These are phyloP conservation scores for Dascyllus trimaculatus DNA, from an alignment of 2,113 vertebrate genomes.

Conservation along the genomic window DNA sequence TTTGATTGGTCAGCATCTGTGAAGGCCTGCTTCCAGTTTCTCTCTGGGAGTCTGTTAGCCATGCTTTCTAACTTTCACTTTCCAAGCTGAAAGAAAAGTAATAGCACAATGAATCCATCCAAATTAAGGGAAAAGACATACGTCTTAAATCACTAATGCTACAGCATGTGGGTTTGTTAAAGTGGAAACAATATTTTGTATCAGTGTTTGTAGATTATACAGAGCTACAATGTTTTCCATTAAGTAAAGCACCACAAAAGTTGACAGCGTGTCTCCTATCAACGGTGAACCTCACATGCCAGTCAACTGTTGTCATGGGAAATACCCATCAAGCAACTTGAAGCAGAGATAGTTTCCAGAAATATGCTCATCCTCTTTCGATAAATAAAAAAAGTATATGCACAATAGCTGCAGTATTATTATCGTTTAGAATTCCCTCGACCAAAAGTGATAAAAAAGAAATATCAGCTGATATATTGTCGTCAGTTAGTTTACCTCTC, in stretches of 20 bases:
- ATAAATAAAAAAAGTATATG: neutral
- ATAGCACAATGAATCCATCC: neutral
- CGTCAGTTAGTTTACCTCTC: neutral
- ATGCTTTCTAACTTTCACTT: neutral
- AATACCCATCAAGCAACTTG: constrained; percentile 9
- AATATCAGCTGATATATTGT: no score
- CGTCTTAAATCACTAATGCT: neutral
- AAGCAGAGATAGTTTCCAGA: constrained; percentile 11
- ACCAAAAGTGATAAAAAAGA: neutral
- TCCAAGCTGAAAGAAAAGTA: neutral
- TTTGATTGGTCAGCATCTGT: constrained; percentile 2
- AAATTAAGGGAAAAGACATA: neutral
- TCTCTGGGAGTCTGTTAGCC: neutral
- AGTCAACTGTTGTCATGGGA: constrained; percentile 13
- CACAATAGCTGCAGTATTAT: neutral
- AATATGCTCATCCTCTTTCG: neutral
- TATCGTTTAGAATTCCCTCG: neutral
- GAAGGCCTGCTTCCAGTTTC: neutral
- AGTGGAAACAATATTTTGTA: neutral
- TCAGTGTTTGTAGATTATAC: neutral
- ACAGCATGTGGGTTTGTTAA: constrained; percentile 2
- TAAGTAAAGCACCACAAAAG: neutral
- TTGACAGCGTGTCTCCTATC: constrained; percentile 18
- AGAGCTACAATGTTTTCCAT: neutral
- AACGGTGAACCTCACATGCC: constrained; percentile 13